A percentile compares a stretch with the other conserved stretches of the same genome.
Conservation (phyloP, 2,113 vertebrate genomes). For the Pleuronectes platessa region DNA sequence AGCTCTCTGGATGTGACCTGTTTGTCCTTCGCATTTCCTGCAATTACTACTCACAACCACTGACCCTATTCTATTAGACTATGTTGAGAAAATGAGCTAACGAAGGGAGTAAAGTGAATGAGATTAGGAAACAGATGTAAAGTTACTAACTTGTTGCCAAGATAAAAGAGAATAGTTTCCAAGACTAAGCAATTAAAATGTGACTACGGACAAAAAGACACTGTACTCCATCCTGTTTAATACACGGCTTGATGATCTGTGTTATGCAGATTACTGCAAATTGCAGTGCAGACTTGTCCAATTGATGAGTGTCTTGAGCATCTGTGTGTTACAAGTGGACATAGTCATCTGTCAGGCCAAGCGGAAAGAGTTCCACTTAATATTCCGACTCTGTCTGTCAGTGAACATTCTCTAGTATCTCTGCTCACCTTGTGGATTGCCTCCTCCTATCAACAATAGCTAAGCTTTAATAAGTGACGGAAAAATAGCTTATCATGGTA, state of each 20-base stretch:
- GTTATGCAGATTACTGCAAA: background rate
- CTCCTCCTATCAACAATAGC: background rate
- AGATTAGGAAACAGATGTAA: background rate
- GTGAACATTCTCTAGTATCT: background rate
- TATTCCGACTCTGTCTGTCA: background rate
- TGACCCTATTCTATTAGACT: background rate
- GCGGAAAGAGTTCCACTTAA: background rate
- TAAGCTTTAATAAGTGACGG: background rate
- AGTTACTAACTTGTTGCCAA: background rate
- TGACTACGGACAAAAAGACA: background rate
- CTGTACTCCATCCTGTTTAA: too few species aligned
- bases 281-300: background rate
- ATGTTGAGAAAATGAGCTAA: too few species aligned
- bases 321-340: background rate
- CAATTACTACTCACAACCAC: background rate
- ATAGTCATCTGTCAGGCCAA: conserved; percentile 1
- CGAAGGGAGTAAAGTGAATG: background rate
- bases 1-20: conserved; percentile 6
- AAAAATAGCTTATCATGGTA: background rate
- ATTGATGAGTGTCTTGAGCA: background rate
- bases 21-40: conserved; percentile 25
- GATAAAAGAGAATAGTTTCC: background rate
- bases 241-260: too few species aligned
- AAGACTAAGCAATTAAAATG: background rate
- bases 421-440: background rate